phyloP scores from a whole-genome alignment of 2,113 vertebrate genomes.

The Xiphias gladius region DNA sequence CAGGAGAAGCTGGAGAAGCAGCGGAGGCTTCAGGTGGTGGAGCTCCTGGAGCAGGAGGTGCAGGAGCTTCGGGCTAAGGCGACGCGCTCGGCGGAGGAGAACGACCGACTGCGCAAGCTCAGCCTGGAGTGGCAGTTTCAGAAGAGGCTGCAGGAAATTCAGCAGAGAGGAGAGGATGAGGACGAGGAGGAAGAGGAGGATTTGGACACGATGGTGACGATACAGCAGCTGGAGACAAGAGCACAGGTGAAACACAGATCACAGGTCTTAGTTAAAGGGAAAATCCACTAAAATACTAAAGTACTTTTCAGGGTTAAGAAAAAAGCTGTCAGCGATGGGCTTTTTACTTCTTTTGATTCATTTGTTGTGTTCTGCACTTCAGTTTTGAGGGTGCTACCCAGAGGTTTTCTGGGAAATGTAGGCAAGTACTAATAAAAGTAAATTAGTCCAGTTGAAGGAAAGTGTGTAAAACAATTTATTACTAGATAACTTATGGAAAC shows the following conservation, averaged over 20 bases:
- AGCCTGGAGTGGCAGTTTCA: slow-evolving; percentile 96
- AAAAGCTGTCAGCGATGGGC: background rate
- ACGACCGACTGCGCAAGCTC: slow-evolving; percentile 87
- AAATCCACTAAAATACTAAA: background rate
- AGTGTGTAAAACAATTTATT: too few relatives aligned
- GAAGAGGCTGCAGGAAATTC: slow-evolving; percentile 90
- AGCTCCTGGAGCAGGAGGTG: slow-evolving; percentile 90
- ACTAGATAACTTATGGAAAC: too few relatives aligned
- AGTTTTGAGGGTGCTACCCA: background rate
- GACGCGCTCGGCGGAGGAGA: slow-evolving; percentile 86
- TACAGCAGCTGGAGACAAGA: slow-evolving; percentile 88
- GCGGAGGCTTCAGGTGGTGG: slow-evolving; percentile 83
- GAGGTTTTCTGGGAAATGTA: background rate
- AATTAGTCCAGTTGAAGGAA: background rate
- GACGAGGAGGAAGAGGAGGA: slow-evolving; percentile 94
- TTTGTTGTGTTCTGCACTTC: background rate
- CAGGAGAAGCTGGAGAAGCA: slow-evolving; percentile 89
- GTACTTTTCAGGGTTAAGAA: background rate
- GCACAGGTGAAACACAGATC: slow-evolving; percentile 82
- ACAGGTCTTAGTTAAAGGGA: background rate
- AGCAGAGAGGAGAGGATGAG: slow-evolving; percentile 89
- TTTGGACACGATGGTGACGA: slow-evolving; percentile 86
- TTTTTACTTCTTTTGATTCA: background rate
- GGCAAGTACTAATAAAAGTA: background rate
- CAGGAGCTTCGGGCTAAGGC: slow-evolving; percentile 88